These are phyloP conservation scores for Cataglyphis hispanica DNA, from an alignment of 1,140 invertebrate species.

Conservation along the genomic window DNA sequence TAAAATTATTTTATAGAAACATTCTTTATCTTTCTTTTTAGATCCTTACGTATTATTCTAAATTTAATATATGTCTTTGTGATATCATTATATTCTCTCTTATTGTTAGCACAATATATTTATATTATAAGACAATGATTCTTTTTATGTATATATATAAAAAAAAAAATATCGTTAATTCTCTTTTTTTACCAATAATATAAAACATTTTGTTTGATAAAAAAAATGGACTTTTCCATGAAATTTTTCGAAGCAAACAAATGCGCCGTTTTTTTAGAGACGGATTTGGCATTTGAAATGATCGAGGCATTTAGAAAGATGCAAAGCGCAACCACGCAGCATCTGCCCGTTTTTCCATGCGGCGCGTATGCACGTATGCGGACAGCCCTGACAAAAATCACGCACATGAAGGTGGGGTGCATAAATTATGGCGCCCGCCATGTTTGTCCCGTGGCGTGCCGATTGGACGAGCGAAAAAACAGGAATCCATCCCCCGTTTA, in stretches of 20 bases:
- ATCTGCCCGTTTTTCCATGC: slow-evolving; percentile 72
- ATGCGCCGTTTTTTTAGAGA: slow-evolving; percentile 12
- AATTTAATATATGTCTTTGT: neutral
- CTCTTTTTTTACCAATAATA: neutral
- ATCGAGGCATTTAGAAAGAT: slow-evolving; percentile 66
- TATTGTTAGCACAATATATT: neutral
- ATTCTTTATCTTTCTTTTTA: neutral
- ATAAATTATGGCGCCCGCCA: slow-evolving; percentile 77
- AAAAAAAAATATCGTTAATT: neutral
- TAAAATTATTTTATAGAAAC: slow-evolving; percentile 10
- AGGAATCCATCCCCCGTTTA: slow-evolving; percentile 70
- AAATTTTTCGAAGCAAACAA: neutral
- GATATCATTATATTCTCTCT: neutral
- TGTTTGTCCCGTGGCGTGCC: slow-evolving; percentile 75
- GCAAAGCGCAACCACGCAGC: slow-evolving; percentile 56
- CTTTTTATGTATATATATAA: neutral
- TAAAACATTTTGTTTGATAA: neutral
- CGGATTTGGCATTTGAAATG: slow-evolving; percentile 38
- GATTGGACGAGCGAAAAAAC: slow-evolving; percentile 75
- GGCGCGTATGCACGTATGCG: slow-evolving; percentile 23
- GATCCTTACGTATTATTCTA: neutral
- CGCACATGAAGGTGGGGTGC: slow-evolving; percentile 74
- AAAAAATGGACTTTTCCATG: neutral
- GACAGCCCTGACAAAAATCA: slow-evolving; percentile 73
- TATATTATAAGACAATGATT: neutral